Evolutionary conservation across 2,888 invertebrate species (phyloP).

Genomic region (Spilarctia lutea): DNA sequence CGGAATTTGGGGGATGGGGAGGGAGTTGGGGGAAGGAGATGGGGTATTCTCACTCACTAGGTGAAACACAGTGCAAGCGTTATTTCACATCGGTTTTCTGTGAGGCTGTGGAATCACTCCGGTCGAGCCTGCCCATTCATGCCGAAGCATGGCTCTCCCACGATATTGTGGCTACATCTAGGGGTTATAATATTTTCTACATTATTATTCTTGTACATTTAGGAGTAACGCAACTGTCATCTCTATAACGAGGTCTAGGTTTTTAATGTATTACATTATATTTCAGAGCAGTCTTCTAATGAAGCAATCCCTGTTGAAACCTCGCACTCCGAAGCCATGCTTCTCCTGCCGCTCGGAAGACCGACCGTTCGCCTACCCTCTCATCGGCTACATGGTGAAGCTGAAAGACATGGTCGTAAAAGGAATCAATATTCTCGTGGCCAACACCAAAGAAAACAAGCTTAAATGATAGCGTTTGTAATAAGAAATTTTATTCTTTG

Average conservation of each 20-base stretch:
- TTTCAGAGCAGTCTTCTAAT: slow-evolving; percentile 73
- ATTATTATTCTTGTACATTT: no score
- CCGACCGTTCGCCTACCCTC: slow-evolving; percentile 70
- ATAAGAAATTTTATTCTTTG: background rate
- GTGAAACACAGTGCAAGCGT: no score
- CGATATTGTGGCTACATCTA: no score
- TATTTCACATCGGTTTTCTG: no score
- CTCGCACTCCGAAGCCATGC: slow-evolving; percentile 63
- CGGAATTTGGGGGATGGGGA: no score
- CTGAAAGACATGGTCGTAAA: slow-evolving; percentile 71
- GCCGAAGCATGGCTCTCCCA: no score
- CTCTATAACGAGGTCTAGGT: background rate
- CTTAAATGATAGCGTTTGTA: slow-evolving; percentile 29
- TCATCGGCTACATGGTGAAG: slow-evolving; percentile 66
- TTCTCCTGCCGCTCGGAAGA: slow-evolving; percentile 74
- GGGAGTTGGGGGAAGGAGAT: no score
- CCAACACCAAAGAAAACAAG: slow-evolving; percentile 57
- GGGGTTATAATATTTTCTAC: no score
- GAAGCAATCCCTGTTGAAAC: slow-evolving; percentile 65
- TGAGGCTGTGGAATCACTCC: no score
- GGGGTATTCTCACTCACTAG: no score
- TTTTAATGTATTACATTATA: slow-evolving; percentile 1
- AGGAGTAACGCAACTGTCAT: background rate
- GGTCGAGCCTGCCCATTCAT: no score
- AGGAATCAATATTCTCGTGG: slow-evolving; percentile 62